Evolutionary conservation across 2,888 invertebrate species (phyloP).

Genomic region (Malthinus seriepunctatus): DNA sequence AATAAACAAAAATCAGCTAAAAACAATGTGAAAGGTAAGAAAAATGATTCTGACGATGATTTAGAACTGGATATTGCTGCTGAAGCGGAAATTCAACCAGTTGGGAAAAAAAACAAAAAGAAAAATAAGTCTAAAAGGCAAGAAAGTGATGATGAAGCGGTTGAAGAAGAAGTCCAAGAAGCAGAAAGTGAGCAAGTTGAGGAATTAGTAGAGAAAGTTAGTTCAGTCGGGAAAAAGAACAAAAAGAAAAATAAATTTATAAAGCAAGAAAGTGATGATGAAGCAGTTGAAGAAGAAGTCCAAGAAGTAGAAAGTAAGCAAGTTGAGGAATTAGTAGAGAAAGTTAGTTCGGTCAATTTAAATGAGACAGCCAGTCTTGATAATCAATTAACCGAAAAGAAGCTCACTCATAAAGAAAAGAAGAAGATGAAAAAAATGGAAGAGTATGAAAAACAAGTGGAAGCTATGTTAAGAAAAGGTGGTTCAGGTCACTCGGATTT

Average conservation of each 20-base stretch:
- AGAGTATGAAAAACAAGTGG: conserved; percentile 87
- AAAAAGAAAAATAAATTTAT: conserved; percentile 24
- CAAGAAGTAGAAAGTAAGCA: conserved; percentile 16
- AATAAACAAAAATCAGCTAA: conserved; percentile 6
- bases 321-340: conserved; percentile 16
- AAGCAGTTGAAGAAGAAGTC: conserved; percentile 7
- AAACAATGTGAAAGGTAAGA: neutral
- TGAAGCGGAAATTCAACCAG: conserved; percentile 22
- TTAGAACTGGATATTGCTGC: conserved; percentile 12
- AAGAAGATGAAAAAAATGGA: conserved; percentile 87
- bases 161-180: conserved; percentile 23
- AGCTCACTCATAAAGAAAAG: conserved; percentile 88
- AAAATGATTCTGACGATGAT: conserved; percentile 5
- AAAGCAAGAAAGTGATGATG: conserved; percentile 19
- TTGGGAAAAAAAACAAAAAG: conserved; percentile 17
- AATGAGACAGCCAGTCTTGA: conserved; percentile 9
- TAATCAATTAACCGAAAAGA: conserved; percentile 58
- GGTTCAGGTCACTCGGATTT: conserved; percentile 88
- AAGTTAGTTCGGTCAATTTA: conserved; percentile 10
- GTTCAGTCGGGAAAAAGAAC: conserved; percentile 21
- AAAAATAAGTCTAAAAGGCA: conserved; percentile 23
- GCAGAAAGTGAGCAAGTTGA: conserved; percentile 19
- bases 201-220: conserved; percentile 6
- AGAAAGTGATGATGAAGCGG: conserved; percentile 23
- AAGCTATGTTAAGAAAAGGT: conserved; percentile 81